phyloP scores from a whole-genome alignment of 2,113 vertebrate genomes.

The Geococcyx californianus region DNA sequence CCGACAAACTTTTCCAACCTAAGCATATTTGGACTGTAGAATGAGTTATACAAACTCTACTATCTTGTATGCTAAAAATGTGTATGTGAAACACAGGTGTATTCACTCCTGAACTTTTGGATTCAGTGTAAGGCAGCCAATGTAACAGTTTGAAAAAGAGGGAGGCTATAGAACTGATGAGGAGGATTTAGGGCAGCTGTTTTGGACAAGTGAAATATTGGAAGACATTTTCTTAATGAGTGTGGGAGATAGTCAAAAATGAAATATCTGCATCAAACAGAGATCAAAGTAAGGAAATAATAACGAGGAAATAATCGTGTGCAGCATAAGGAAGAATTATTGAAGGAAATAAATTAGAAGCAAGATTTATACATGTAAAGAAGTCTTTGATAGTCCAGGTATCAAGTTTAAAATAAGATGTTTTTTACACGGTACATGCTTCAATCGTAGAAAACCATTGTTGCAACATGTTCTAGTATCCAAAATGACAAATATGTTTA shows the following conservation, averaged over 20 bases:
- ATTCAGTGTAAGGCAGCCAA: not conserved
- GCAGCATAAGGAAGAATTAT: not conserved
- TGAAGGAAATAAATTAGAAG: not conserved
- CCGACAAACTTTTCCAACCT: not conserved
- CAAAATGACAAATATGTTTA: not conserved
- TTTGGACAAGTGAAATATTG: not conserved
- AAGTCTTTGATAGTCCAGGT: not conserved
- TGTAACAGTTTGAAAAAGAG: not conserved
- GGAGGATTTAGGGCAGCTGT: not conserved
- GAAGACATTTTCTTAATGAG: not conserved
- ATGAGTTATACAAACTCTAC: fast-evolving
- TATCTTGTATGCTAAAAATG: not conserved
- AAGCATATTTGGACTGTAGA: not conserved
- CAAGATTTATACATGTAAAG: not conserved
- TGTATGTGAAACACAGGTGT: not conserved
- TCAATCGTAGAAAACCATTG: not conserved
- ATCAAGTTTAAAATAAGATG: not conserved
- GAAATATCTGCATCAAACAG: not conserved
- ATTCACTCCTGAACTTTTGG: not conserved
- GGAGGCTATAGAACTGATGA: not conserved
- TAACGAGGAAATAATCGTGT: not conserved
- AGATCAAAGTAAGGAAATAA: not conserved
- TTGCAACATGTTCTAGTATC: not conserved
- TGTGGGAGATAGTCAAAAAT: not conserved
- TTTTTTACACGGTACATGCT: not conserved